Evolutionary conservation across 2,888 invertebrate species (phyloP).

Genomic region (Quadroppia sp.): DNA sequence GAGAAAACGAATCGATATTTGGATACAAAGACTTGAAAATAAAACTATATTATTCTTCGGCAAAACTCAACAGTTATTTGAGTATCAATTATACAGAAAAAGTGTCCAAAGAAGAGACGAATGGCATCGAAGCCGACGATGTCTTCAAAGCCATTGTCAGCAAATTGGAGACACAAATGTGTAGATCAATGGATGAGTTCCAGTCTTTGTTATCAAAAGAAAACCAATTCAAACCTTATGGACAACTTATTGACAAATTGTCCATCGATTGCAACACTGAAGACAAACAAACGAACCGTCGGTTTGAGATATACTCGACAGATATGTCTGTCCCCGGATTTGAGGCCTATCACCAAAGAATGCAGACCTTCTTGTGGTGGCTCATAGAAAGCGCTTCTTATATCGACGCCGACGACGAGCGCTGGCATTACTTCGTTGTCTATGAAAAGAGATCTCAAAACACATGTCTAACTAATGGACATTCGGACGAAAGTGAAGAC

Average conservation of each 20-base stretch:
- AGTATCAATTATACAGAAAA: conserved; percentile 69
- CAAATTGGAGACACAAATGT: conserved; percentile 64
- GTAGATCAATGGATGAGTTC: conserved; percentile 69
- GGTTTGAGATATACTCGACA: conserved; percentile 75
- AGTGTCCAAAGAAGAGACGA: conserved; percentile 56
- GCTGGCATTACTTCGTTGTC: conserved; percentile 73
- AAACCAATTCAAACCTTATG: conserved; percentile 67
- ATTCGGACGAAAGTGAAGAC: neutral
- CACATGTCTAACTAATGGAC: conserved; percentile 56
- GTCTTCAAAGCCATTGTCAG: conserved; percentile 65
- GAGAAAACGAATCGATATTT: conserved; percentile 85
- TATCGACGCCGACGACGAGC: conserved; percentile 84
- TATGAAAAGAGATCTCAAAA: conserved; percentile 45
- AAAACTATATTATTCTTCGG: conserved; percentile 74
- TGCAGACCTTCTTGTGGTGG: conserved; percentile 89
- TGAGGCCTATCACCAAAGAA: conserved; percentile 69
- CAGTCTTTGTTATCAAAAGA: conserved; percentile 65
- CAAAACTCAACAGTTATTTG: conserved; percentile 72
- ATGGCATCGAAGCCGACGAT: conserved; percentile 65
- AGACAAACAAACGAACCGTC: conserved; percentile 34
- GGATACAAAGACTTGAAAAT: conserved; percentile 81
- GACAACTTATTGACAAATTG: conserved; percentile 65
- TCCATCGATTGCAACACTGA: conserved; percentile 32
- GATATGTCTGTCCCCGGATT: conserved; percentile 67
- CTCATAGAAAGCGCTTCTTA: conserved; percentile 94